Conservation (phyloP, 2,797 vertebrate species). For the Dicrostonyx torquatus region DNA sequence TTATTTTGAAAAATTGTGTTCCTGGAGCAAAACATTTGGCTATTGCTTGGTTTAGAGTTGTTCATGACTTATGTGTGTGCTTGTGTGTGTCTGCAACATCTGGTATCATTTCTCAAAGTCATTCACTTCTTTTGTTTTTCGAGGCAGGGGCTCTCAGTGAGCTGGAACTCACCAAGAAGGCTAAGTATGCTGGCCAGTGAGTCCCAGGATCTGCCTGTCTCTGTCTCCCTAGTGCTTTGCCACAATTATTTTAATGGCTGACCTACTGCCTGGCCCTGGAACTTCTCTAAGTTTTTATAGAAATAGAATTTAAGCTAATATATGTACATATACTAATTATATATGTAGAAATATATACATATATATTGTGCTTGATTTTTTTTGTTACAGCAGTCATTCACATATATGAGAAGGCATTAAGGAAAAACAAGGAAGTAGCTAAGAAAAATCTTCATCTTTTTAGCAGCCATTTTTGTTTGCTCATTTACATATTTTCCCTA, state of each 20-base stretch:
- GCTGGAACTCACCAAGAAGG: background rate
- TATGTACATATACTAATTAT: background rate
- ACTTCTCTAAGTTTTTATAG: background rate
- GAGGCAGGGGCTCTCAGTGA: background rate
- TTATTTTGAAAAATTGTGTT: background rate
- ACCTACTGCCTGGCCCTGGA: background rate
- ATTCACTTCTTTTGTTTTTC: background rate
- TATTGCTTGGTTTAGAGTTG: conserved; percentile 4
- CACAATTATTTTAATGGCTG: background rate
- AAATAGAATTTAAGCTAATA: background rate
- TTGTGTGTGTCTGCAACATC: background rate
- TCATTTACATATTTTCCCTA: background rate
- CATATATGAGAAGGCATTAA: background rate
- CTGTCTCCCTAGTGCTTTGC: background rate
- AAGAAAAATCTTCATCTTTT: conserved; percentile 5
- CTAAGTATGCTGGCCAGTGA: background rate
- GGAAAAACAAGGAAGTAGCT: background rate
- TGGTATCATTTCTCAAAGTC: background rate
- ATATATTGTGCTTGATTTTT: background rate
- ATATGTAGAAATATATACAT: background rate
- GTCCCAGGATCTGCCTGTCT: background rate
- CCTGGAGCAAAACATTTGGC: background rate
- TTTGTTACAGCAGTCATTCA: background rate
- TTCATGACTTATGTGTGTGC: background rate
- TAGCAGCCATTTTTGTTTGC: background rate